These are phyloP conservation scores for Drosophila sordidapex DNA, from an alignment of 2,888 invertebrate species.

Conservation along the genomic window DNA sequence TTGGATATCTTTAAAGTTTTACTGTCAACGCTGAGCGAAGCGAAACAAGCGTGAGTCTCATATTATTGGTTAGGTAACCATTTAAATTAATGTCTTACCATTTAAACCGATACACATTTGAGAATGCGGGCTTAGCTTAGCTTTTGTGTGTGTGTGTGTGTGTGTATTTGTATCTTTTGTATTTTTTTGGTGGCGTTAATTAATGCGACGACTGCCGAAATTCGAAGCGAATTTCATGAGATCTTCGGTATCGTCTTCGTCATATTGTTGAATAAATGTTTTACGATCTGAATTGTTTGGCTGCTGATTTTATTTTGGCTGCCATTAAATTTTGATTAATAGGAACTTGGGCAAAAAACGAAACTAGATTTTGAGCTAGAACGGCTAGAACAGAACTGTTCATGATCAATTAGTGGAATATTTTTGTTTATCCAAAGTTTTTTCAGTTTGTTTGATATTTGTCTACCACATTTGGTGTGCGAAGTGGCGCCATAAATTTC, in stretches of 20 bases:
- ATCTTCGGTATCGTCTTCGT: constrained; percentile 60
- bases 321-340: constrained; percentile 65
- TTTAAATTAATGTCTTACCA: constrained; percentile 65
- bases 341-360: constrained; percentile 55
- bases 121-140: constrained; percentile 32
- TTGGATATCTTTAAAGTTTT: constrained; percentile 35
- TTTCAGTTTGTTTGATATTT: constrained; percentile 13
- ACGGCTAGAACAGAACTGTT: constrained; percentile 14
- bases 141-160: constrained; percentile 17
- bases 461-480: constrained; percentile 25
- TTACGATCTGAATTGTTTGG: constrained; percentile 63
- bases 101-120: constrained; percentile 63
- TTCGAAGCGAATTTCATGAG: constrained; percentile 33
- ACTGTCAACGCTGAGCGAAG: constrained; percentile 36
- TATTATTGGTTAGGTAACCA: constrained; percentile 14
- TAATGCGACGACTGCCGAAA: constrained; percentile 56
- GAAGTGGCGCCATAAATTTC: constrained; percentile 69
- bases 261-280: constrained; percentile 68
- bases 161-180: constrained; percentile 33
- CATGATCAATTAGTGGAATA: constrained; percentile 75
- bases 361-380: constrained; percentile 66
- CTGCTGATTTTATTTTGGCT: constrained; percentile 39
- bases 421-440: constrained; percentile 19
- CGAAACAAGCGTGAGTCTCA: constrained; percentile 8
- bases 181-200: constrained; percentile 46